phyloP scores from a whole-genome alignment of 2,797 vertebrate genomes.

The Oreochromis mossambicus region DNA sequence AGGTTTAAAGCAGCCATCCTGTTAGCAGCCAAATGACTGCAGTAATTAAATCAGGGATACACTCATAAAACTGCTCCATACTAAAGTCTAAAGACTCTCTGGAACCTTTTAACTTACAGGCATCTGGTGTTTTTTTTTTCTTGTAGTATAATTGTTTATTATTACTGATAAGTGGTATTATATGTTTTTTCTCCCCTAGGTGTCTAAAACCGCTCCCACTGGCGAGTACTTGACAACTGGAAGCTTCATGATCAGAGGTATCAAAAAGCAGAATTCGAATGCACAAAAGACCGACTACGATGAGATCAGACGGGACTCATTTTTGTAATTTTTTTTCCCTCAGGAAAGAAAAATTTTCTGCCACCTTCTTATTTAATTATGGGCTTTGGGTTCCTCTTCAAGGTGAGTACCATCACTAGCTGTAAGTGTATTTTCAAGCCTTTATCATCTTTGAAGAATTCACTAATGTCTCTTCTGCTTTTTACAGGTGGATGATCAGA shows the following conservation, averaged over 20 bases:
- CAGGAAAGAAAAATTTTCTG: constrained; percentile 98
- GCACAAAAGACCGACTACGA: background rate
- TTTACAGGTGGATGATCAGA: constrained; percentile 89
- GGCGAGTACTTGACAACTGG: constrained; percentile 98
- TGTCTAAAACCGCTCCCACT: constrained; percentile 96
- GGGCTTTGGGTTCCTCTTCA: constrained; percentile 98
- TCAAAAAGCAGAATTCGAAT: background rate
- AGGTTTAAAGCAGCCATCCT: background rate
- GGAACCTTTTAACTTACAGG: background rate
- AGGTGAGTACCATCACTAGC: constrained; percentile 73
- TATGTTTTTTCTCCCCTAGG: constrained; percentile 65
- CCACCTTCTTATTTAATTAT: constrained; percentile 98
- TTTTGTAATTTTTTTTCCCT: background rate
- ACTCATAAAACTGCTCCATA: background rate
- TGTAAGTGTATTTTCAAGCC: background rate
- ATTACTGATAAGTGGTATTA: background rate
- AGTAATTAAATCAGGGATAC: background rate
- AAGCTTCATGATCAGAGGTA: constrained; percentile 99
- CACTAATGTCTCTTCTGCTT: background rate
- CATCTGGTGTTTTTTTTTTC: background rate
- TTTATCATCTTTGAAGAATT: background rate
- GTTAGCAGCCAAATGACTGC: background rate
- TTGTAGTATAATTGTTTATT: background rate
- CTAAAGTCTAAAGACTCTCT: background rate
- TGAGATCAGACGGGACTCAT: background rate